Evolutionary conservation across 2,113 vertebrate genomes (phyloP), one percentile per base, ranked within the genome.

Genomic region (Ageneiosus marmoratus): DNA sequence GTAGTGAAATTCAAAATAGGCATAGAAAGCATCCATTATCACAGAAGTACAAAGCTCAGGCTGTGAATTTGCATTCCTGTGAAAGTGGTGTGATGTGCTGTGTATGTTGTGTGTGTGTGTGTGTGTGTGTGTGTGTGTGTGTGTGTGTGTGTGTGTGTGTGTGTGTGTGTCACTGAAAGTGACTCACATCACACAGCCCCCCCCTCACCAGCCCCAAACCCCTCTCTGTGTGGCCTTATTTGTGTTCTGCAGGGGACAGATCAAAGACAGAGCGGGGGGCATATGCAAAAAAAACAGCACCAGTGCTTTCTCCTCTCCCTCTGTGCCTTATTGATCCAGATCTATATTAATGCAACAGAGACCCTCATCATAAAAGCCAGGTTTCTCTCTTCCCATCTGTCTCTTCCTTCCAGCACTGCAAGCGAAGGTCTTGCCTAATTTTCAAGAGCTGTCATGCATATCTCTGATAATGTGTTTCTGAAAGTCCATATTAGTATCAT

Each of bases 221-320:
- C 27, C 27, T 91, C 83, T 82, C 84, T 86, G 87, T 81, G 80
- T 67, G 84, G 77, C 83, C 88, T 84, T 84, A 81, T 86, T 88
- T 89, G 88, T 91, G 89, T 79, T 67, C 24, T 88, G 88, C 87
- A 92, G 90, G 91, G 91, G 90, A 92, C 88, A 89, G 89, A 93
- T 93, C 89, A 94, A 93, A 94, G 91, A n/a, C 89, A 70, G 78
- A 89, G 87, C 90, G 90, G 81, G 69, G 89, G 90, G 90, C 80
- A 88, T 41, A 6, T 82, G 78, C 53, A 85, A n/a, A n/a, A n/a
- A n/a, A n/a, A n/a, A 83, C 83, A 86, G 87, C 87, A 90, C 87
- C 77, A 83, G 86, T 84, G 84, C 77, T 80, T 81, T 89, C 82
- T 80, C 48, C 29, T 83, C 77, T 74, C 63, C 16, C 29, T 82